Percentiles rank a stretch among this genome's conserved stretches.
These are phyloP conservation scores for Ursus arctos DNA, from an alignment of 2,113 vertebrate genomes.

Conservation along the genomic window DNA sequence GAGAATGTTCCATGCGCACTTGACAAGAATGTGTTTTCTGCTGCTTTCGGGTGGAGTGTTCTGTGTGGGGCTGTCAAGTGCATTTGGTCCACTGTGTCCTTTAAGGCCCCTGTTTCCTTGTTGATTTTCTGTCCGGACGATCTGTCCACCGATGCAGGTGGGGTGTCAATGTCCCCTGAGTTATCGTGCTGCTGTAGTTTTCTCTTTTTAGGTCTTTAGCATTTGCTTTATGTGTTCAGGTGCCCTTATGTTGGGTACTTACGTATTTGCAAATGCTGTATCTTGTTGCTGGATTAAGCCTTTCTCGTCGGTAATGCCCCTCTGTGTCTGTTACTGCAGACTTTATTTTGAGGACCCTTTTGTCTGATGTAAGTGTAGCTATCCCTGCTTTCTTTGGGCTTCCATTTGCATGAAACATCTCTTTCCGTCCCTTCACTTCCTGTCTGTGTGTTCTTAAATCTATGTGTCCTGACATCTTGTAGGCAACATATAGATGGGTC, in stretches of 20 bases:
- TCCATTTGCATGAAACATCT: neutral
- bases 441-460: neutral
- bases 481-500: neutral
- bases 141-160: neutral
- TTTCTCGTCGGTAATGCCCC: neutral
- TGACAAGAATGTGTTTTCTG: neutral
- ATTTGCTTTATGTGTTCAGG: neutral
- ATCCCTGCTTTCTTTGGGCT: neutral
- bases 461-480: neutral
- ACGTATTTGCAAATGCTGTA: neutral
- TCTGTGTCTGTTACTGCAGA: neutral
- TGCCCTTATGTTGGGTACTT: neutral
- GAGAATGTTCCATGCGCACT: neutral
- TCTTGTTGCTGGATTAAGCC: neutral
- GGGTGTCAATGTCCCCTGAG: neutral
- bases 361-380: neutral
- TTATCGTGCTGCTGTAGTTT: too few species aligned
- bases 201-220: neutral
- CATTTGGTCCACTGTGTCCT: neutral
- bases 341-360: neutral
- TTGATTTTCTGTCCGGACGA: neutral
- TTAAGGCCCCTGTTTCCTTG: neutral
- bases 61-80: neutral
- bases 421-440: neutral
- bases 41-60: neutral